These are phyloP conservation scores for Caenorhabditis briggsae DNA, from an alignment of 1,140 invertebrate genomes.

Conservation along the genomic window DNA sequence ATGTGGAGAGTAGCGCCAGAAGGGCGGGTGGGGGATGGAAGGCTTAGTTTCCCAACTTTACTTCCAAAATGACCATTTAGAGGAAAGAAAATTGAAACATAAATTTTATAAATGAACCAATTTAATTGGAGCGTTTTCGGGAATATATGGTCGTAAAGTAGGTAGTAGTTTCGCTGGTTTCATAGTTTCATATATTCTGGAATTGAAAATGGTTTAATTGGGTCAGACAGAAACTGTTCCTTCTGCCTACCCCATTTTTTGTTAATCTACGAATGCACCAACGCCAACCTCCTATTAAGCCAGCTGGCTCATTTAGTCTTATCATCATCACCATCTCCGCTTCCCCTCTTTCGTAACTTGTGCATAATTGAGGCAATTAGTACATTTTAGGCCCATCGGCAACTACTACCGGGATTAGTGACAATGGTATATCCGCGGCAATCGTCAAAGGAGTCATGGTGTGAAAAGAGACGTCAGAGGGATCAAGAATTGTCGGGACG, in stretches of 20 bases:
- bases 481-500: slow-evolving; percentile 30
- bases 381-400: neutral
- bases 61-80: neutral
- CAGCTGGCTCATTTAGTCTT: slow-evolving; percentile 31
- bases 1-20: slow-evolving; percentile 16
- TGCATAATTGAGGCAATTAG: slow-evolving; percentile 52
- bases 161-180: too few species aligned
- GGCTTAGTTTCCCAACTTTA: neutral
- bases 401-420: slow-evolving; percentile 13
- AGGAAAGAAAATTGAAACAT: too few species aligned
- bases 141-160: too few species aligned
- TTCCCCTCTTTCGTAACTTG: neutral
- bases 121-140: too few species aligned
- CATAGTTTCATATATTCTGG: too few species aligned
- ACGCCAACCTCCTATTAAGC: slow-evolving; percentile 15
- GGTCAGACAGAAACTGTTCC: too few species aligned
- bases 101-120: neutral
- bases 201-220: too few species aligned
- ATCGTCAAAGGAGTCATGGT: slow-evolving; percentile 13
- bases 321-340: slow-evolving; percentile 43
- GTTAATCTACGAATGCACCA: neutral
- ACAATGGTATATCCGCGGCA: slow-evolving; percentile 16
- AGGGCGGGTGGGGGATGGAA: neutral
- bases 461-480: neutral
- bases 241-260: too few species aligned